Evolutionary conservation across 1,140 invertebrate genomes (phyloP).

Genomic region (Stegodyphus mimosarum): DNA sequence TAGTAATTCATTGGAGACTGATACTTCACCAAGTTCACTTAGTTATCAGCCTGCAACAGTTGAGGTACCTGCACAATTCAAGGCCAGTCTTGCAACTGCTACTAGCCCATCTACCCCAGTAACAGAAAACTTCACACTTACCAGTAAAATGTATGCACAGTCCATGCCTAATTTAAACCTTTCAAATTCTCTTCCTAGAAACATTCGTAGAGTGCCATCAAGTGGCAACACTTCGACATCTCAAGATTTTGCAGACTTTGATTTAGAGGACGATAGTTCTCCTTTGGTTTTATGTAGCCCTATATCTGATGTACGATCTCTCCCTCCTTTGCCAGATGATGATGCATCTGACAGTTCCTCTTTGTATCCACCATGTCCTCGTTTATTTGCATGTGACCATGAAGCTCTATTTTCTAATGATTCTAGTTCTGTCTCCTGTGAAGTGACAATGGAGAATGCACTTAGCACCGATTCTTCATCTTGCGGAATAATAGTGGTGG

Average conservation of each 20-base stretch:
- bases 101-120: slow-evolving; percentile 58
- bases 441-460: background rate
- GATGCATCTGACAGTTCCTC: slow-evolving; percentile 34
- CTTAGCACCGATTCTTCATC: slow-evolving; percentile 38
- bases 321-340: slow-evolving; percentile 28
- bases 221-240: slow-evolving; percentile 63
- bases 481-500: slow-evolving; percentile 33
- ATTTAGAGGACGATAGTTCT: slow-evolving; percentile 61
- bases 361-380: slow-evolving; percentile 25
- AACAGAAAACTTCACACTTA: slow-evolving; percentile 26
- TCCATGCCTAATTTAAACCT: slow-evolving; percentile 62
- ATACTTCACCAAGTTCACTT: slow-evolving; percentile 44
- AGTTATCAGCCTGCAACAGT: slow-evolving; percentile 59
- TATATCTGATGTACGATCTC: slow-evolving; percentile 18
- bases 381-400: slow-evolving; percentile 10
- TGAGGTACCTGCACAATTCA: slow-evolving; percentile 60
- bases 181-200: background rate
- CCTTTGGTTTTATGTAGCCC: slow-evolving; percentile 53
- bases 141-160: slow-evolving; percentile 55
- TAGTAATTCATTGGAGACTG: slow-evolving; percentile 24
- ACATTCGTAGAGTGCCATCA: slow-evolving; percentile 40
- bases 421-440: slow-evolving; percentile 12
- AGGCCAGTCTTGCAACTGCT: slow-evolving; percentile 59
- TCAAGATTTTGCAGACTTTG: slow-evolving; percentile 63
- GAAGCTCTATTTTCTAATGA: slow-evolving; percentile 32